Percentiles rank a stretch among this genome's conserved stretches.
These are phyloP conservation scores for Brachionus rotundiformis DNA, from an alignment of 1,140 invertebrate genomes.

Conservation along the genomic window DNA sequence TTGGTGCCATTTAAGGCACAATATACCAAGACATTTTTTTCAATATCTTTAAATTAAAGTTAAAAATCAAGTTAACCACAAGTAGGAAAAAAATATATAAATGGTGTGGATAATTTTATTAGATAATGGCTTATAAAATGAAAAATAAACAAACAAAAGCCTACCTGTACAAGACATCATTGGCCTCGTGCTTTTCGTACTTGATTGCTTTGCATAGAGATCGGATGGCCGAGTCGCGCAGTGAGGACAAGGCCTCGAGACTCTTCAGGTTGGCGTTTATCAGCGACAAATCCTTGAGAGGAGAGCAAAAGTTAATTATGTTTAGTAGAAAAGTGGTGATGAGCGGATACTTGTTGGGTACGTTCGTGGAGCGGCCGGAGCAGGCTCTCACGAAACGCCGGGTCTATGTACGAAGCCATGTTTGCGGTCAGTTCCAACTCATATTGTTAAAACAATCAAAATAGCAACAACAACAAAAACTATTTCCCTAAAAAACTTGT, in stretches of 20 bases:
- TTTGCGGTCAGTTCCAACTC: neutral
- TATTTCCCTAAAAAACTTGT: neutral
- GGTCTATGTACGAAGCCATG: constrained; percentile 51
- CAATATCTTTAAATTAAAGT: too few relatives aligned
- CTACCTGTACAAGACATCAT: constrained; percentile 79
- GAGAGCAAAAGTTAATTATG: neutral
- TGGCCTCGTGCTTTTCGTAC: constrained; percentile 75
- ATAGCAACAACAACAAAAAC: neutral
- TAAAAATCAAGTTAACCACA: too few relatives aligned
- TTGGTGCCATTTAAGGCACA: too few relatives aligned
- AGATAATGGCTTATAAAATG: too few relatives aligned
- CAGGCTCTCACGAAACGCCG: constrained; percentile 47
- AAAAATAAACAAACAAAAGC: too few relatives aligned
- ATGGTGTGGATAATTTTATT: too few relatives aligned
- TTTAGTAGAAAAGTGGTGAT: too few relatives aligned
- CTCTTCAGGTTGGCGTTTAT: constrained; percentile 75
- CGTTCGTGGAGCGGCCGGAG: neutral
- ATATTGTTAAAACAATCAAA: constrained; percentile 1
- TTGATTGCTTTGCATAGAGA: constrained; percentile 73
- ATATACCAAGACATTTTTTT: too few relatives aligned
- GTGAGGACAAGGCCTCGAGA: constrained; percentile 73
- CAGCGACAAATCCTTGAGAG: constrained; percentile 72
- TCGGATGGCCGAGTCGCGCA: constrained; percentile 72
- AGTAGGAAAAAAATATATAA: too few relatives aligned
- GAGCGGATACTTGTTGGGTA: constrained; percentile 1